phyloP scores from a whole-genome alignment of 2,888 invertebrate species.

The Lasioglossum lativentre region DNA sequence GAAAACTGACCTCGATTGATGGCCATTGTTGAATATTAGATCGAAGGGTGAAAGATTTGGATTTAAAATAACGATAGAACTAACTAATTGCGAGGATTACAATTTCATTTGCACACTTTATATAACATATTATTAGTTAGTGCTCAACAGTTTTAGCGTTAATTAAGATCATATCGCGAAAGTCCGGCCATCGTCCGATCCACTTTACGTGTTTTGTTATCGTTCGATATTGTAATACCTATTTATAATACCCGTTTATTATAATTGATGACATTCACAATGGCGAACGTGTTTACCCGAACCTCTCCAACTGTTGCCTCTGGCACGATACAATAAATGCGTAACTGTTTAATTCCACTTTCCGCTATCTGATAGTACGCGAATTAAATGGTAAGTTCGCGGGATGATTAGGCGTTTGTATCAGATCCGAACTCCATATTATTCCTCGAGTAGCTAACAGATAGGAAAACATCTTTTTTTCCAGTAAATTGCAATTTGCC shows the following conservation, averaged over 20 bases:
- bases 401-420: background rate
- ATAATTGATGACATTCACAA: slow-evolving; percentile 20
- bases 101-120: background rate
- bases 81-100: background rate
- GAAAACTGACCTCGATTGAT: slow-evolving; percentile 16
- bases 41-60: background rate
- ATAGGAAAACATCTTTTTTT: background rate
- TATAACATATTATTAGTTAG: background rate
- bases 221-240: background rate
- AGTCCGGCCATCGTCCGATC: background rate
- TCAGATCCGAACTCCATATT: background rate
- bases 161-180: slow-evolving; percentile 20
- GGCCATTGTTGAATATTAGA: background rate
- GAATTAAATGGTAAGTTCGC: background rate
- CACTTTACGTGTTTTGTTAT: background rate
- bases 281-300: slow-evolving; percentile 17
- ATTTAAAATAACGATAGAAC: background rate
- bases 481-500: background rate
- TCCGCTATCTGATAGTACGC: background rate
- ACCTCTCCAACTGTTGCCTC: background rate
- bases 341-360: slow-evolving; percentile 17
- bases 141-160: background rate
- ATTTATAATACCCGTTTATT: background rate
- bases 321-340: background rate
- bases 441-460: background rate